Conservation (phyloP, 2,797 vertebrate genomes). For the Sebastes nivosus region DNA sequence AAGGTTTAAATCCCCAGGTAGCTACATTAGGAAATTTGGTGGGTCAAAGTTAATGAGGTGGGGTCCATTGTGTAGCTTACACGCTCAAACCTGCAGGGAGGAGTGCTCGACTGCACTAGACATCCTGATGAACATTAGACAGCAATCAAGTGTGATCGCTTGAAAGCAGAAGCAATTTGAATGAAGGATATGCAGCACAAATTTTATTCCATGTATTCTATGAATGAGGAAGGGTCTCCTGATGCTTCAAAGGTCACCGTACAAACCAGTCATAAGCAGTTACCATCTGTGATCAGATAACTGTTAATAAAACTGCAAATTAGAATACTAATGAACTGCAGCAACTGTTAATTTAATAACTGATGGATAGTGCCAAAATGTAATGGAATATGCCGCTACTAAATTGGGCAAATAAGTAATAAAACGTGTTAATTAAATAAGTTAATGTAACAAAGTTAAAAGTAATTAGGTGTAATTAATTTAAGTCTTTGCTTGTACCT, state of each 20-base stretch:
- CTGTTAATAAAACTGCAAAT: slow-evolving; percentile 57
- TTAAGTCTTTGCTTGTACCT: slow-evolving; percentile 14
- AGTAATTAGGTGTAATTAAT: slow-evolving; percentile 31
- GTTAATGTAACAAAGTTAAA: slow-evolving; percentile 37
- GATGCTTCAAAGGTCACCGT: slow-evolving; percentile 1
- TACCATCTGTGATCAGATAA: slow-evolving; percentile 40
- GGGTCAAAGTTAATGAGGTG: slow-evolving; percentile 47
- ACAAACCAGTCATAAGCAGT: slow-evolving; percentile 17
- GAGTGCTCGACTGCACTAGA: background rate
- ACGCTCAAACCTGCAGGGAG: slow-evolving; percentile 24
- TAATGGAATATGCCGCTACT: slow-evolving; percentile 30
- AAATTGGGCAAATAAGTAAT: slow-evolving; percentile 48
- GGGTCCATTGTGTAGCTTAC: slow-evolving; percentile 11
- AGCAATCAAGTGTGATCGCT: background rate
- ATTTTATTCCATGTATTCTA: background rate
- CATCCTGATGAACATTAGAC: slow-evolving; percentile 13
- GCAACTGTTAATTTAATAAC: slow-evolving; percentile 57
- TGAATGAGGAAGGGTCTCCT: background rate
- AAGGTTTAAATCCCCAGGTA: slow-evolving; percentile 28
- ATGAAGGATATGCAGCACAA: background rate
- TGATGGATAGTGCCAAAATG: slow-evolving; percentile 41
- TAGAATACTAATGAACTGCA: slow-evolving; percentile 57
- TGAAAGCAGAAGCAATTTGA: slow-evolving; percentile 3
- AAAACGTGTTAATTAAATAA: slow-evolving; percentile 38
- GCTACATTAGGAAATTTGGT: slow-evolving; percentile 22